phyloP scores from a whole-genome alignment of 2,888 invertebrate genomes.

The Didymodactylos carnosus region DNA sequence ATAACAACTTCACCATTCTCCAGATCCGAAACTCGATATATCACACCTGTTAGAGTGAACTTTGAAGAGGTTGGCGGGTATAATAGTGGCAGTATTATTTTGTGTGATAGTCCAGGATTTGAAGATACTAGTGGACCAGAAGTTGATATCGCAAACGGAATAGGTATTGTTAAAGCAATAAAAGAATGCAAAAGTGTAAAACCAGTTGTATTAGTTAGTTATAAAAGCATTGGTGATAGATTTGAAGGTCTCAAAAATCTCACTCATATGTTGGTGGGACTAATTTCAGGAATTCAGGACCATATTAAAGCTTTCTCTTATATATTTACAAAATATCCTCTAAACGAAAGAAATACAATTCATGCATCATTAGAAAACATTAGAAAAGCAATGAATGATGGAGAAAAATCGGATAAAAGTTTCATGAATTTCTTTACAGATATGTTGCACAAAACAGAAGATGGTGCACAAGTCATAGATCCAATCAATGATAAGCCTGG shows the following conservation, averaged over 20 bases:
- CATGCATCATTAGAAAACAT: neutral
- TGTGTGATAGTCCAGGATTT: conserved; percentile 3
- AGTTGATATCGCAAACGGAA: neutral
- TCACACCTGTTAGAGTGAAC: neutral
- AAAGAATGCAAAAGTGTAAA: neutral
- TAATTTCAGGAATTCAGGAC: neutral
- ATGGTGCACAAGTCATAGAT: neutral
- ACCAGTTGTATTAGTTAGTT: neutral
- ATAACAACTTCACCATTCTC: neutral
- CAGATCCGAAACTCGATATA: neutral
- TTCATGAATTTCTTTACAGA: neutral
- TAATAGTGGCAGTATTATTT: neutral
- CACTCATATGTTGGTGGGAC: neutral
- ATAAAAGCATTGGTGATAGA: neutral
- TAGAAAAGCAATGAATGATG: neutral
- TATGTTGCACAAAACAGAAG: neutral
- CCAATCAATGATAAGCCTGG: neutral
- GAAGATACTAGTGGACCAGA: neutral
- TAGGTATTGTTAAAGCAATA: neutral
- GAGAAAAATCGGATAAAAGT: neutral
- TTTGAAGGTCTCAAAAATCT: neutral
- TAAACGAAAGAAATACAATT: neutral
- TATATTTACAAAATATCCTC: neutral
- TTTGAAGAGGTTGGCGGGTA: neutral
- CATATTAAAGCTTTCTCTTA: neutral